Conservation (phyloP, 2,797 vertebrate genomes). For the Thripadectes ignobilis region DNA sequence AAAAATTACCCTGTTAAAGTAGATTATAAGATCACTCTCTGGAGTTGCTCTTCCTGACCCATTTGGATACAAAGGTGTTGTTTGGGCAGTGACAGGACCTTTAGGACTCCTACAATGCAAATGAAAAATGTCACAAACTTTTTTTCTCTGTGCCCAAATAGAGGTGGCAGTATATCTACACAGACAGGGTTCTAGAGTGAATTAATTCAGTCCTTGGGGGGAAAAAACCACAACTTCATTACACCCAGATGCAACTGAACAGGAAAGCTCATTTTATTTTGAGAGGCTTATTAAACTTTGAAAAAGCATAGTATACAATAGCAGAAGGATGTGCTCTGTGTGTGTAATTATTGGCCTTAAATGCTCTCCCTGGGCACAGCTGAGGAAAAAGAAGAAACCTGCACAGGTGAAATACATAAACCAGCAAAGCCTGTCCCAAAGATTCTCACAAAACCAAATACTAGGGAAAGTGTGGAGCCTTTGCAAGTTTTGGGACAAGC, state of each 20-base stretch:
- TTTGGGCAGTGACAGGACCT: background rate
- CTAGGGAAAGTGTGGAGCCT: background rate
- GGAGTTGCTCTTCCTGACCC: background rate
- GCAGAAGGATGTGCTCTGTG: constrained; percentile 39
- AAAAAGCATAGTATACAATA: background rate
- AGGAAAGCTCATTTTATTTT: background rate
- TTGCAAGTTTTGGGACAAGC: background rate
- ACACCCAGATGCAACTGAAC: background rate
- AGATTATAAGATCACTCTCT: background rate
- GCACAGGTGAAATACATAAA: background rate
- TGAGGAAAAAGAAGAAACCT: constrained; percentile 12
- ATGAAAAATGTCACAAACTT: background rate
- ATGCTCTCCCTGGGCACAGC: constrained; percentile 42
- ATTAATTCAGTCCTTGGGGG: background rate
- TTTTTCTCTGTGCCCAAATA: background rate
- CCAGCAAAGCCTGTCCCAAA: background rate
- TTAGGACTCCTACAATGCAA: background rate
- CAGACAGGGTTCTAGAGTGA: background rate
- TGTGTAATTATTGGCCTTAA: constrained; percentile 64
- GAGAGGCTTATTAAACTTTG: constrained; percentile 40
- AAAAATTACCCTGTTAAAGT: background rate
- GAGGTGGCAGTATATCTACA: background rate
- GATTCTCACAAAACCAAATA: background rate
- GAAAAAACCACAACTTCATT: background rate
- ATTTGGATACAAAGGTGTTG: background rate